These are phyloP conservation scores for Pseudomugil gertrudae DNA, from an alignment of 2,797 vertebrate species.

Conservation along the genomic window DNA sequence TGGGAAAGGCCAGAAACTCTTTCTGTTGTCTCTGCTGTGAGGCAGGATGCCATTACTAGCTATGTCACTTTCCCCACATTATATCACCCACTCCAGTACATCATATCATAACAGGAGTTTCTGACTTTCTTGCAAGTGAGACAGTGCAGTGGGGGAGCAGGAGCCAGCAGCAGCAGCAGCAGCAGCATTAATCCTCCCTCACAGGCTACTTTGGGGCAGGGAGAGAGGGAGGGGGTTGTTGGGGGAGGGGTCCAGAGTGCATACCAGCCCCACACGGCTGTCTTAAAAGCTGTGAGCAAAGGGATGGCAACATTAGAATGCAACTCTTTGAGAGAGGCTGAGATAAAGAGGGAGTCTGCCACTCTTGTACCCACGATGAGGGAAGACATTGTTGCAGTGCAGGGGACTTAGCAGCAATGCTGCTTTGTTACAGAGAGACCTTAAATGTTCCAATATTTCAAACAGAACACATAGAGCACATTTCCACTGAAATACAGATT, in stretches of 20 bases:
- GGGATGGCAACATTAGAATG: conserved; percentile 41
- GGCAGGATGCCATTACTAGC: conserved; percentile 17
- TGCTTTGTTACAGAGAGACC: conserved; percentile 38
- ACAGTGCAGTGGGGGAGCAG: conserved; percentile 30
- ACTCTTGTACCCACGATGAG: conserved; percentile 31
- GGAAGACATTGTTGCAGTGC: conserved; percentile 37
- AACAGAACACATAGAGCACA: conserved; percentile 43
- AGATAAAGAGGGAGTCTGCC: conserved; percentile 31
- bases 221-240: conserved; percentile 22
- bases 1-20: neutral
- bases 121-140: conserved; percentile 32
- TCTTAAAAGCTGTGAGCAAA: conserved; percentile 48
- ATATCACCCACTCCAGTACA: conserved; percentile 27
- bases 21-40: conserved; percentile 8
- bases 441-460: conserved; percentile 38
- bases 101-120: conserved; percentile 39
- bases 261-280: conserved; percentile 21
- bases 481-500: conserved; percentile 37
- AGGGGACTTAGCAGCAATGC: conserved; percentile 29
- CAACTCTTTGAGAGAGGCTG: conserved; percentile 40
- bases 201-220: conserved; percentile 38
- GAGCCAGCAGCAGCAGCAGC: conserved; percentile 22
- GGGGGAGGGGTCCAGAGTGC: conserved; percentile 15
- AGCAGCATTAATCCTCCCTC: conserved; percentile 58
- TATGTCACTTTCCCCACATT: conserved; percentile 14